A percentile compares a stretch with the other conserved stretches of the same genome.
Evolutionary conservation across 2,888 invertebrate genomes (phyloP).

Genomic region (Nebria salina): DNA sequence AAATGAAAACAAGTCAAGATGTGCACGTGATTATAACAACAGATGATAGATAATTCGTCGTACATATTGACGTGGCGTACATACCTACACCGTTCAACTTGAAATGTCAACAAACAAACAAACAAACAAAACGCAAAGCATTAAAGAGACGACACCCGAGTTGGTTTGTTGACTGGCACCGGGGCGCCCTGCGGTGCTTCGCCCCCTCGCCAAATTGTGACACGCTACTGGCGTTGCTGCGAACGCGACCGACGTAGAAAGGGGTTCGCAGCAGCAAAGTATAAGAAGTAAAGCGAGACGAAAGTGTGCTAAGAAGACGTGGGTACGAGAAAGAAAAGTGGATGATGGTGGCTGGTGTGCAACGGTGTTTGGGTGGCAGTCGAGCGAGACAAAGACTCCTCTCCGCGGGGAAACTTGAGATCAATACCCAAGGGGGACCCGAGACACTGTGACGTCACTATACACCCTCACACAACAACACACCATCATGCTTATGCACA

Average conservation of each 20-base stretch:
- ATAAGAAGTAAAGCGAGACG: slow-evolving; percentile 23
- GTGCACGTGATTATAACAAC: neutral
- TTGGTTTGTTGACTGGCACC: slow-evolving; percentile 18
- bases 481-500: neutral
- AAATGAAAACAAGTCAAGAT: neutral
- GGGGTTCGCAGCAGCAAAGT: slow-evolving; percentile 30
- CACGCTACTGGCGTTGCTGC: neutral
- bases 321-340: slow-evolving; percentile 22
- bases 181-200: slow-evolving; percentile 18
- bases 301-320: slow-evolving; percentile 2
- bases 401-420: slow-evolving; percentile 51
- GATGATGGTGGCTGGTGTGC: slow-evolving; percentile 9
- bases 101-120: slow-evolving; percentile 62
- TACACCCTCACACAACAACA: slow-evolving; percentile 20
- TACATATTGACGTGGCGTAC: slow-evolving; percentile 21
- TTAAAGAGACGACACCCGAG: slow-evolving; percentile 35
- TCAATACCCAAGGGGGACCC: slow-evolving; percentile 55
- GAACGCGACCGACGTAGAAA: neutral
- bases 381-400: slow-evolving; percentile 53
- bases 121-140: neutral
- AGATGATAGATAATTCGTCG: neutral
- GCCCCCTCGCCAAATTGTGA: neutral
- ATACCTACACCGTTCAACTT: slow-evolving; percentile 48
- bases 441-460: slow-evolving; percentile 56
- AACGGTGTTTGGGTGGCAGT: slow-evolving; percentile 49